These are phyloP conservation scores for Lepidocolaptes lacrymiger DNA, from an alignment of 2,797 vertebrate species.

Conservation along the genomic window DNA sequence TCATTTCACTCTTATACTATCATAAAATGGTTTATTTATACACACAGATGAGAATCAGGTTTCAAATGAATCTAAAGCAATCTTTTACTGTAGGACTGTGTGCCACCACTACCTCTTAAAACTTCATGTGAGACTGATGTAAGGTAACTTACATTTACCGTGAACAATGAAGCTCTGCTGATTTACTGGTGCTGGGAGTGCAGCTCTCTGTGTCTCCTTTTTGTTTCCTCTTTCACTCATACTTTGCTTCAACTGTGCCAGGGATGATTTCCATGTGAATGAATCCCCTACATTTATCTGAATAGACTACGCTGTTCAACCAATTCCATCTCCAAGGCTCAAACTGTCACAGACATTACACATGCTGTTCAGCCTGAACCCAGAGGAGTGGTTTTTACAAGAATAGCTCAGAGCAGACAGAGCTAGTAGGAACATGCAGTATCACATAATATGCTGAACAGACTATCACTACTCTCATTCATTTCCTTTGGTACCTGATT, in stretches of 20 bases:
- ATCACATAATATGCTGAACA: neutral
- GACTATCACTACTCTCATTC: neutral
- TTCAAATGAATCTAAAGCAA: neutral
- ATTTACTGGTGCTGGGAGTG: neutral
- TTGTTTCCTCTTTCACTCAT: neutral
- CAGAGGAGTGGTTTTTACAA: neutral
- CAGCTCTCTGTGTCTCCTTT: neutral
- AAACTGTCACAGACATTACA: slow-evolving; percentile 35
- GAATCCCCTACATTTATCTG: slow-evolving; percentile 32
- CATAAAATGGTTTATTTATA: neutral
- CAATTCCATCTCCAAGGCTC: slow-evolving; percentile 34
- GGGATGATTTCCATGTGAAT: slow-evolving; percentile 64
- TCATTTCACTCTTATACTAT: neutral
- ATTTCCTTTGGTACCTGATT: neutral
- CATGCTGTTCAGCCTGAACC: slow-evolving; percentile 2
- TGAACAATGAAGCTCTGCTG: neutral
- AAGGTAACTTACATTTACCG: neutral
- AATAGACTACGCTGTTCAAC: slow-evolving; percentile 52
- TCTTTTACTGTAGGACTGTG: neutral
- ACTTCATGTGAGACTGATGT: neutral
- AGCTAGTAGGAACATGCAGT: neutral
- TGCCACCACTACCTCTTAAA: neutral
- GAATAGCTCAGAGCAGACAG: slow-evolving; percentile 21
- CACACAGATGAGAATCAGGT: neutral
- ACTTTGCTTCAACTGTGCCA: neutral